Evolutionary conservation across 2,113 vertebrate species (phyloP), one percentile per base, ranked within the genome.

Genomic region (Paracanthobrama guichenoti): DNA sequence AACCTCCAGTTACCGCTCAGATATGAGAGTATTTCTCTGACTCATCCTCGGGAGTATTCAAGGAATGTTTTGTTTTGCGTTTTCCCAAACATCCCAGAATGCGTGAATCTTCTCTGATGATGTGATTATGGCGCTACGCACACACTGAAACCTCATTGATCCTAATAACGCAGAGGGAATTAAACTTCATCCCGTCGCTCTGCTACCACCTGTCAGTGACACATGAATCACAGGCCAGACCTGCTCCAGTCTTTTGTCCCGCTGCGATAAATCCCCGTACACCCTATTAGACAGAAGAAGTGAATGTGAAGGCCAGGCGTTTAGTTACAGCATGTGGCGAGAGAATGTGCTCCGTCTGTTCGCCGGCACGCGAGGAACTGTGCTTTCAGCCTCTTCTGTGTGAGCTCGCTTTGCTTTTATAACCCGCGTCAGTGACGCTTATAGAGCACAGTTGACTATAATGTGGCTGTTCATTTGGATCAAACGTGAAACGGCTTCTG

Each of bases 221-320:
- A 79, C 85, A 87, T 88, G 88, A 91, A 87, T 86, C 86, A 69
- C 82, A 57, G 28, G 84, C 26, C 83, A 85, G 88, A 90, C 90
- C 91, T 91, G 83, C 71, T 84, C 14, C 16, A 79, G 85, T 85
- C 87, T 76, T 82, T 82, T 76, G 88, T 89, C 89, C 88, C 83
- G 77, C 89, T 84, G 84, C 53, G 62, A 90, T 93, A 93, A 94
- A 94, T 94, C 92, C 92, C 66, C 39, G 86, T 86, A 74, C 91
- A 88, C 90, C 84, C 86, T 91, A 85, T 84, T 79, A 89, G 85
- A 90, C 84, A 87, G 89, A 84, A 79, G 89, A 89, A 87, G 89
- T 86, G 83, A 79, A 87, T 89, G 87, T 89, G 89, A 89, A 90
- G 88, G 81, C 2, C 87, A 86, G 88, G 88, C 86, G 82, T 85